Evolutionary conservation across 2,888 invertebrate species (phyloP), one percentile per base, ranked within the genome.

Genomic region (Smittia sp.): DNA sequence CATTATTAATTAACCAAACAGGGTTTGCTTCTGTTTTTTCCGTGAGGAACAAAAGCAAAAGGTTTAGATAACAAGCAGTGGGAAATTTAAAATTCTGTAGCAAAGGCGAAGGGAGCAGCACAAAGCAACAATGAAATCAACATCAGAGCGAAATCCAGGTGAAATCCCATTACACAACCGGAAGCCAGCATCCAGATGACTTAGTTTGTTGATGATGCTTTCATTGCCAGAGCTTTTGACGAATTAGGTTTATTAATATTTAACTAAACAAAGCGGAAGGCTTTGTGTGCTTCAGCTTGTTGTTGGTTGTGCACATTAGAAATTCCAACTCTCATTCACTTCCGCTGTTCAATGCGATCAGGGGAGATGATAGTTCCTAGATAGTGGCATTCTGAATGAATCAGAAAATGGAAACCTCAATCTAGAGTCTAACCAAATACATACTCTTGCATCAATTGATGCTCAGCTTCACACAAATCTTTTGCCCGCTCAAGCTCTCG

Each of bases 121-220:
- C 6, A n/a, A 7, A 15, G n/a, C 11, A 46, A 46, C 46, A 46
- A 46, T 46, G 46, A 46, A 46, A 46, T 46, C 46, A n/a, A 46
- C 46, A 46, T 13, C 4, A 46, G 11, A 11, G n/a, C 2, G 6
- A 46, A 46, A 46, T 46, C 46, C 46, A 46, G 46, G 46, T 46
- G 15, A 15, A 46, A 46, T 46, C 46, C 46, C 46, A 46, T 46
- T 46, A 46, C 46, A 46, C 46, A 46, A 46, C 46, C 46, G 46
- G 46, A 46, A 6, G 46, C 46, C 15, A 46, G 46, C 46, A 46
- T 46, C 6, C 46, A 46, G 46, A 46, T 46, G 46, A 46, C 46
- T 46, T 46, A 46, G 46, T n/a, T 15, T 46, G 46, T 46, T 46
- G 46, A 46, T 46, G 46, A 46, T 46, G 46, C 46, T 46, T 46